Percentiles rank a stretch among this genome's conserved stretches.
Evolutionary conservation across 1,140 invertebrate species (phyloP).

Genomic region (Calliphora vicina): DNA sequence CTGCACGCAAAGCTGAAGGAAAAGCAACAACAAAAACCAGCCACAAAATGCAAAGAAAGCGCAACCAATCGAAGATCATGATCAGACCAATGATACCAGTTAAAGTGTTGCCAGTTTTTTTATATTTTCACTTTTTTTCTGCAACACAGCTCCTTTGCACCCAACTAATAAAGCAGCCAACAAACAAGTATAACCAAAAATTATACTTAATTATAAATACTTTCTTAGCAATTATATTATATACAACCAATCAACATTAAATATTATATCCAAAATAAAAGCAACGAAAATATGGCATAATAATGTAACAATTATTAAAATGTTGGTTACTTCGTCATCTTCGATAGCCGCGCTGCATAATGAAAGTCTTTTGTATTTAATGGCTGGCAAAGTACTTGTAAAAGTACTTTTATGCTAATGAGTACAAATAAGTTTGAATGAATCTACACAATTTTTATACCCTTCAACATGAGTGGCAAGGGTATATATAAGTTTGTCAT

Average conservation of each 20-base stretch:
- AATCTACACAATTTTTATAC: too few species aligned
- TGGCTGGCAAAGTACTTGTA: neutral
- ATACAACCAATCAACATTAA: neutral
- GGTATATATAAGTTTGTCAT: too few species aligned
- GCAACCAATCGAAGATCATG: slow-evolving; percentile 12
- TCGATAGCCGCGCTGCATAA: too few species aligned
- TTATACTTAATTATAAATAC: neutral
- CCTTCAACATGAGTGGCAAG: too few species aligned
- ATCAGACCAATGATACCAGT: neutral
- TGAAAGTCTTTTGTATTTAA: neutral
- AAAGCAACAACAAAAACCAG: neutral
- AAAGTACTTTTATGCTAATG: neutral
- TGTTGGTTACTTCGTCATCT: too few species aligned
- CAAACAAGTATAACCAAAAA: neutral
- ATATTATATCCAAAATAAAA: neutral
- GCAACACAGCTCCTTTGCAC: neutral
- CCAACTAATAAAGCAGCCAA: neutral
- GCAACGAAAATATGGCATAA: neutral
- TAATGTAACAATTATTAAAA: neutral
- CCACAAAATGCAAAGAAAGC: slow-evolving; percentile 19
- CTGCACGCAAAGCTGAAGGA: neutral
- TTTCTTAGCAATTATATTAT: neutral
- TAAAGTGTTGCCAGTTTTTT: neutral
- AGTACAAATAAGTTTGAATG: neutral
- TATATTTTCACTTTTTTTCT: neutral